A percentile compares a stretch with the other conserved stretches of the same genome.
phyloP scores from a whole-genome alignment of 2,888 invertebrate genomes.

The Sesamia inferens region DNA sequence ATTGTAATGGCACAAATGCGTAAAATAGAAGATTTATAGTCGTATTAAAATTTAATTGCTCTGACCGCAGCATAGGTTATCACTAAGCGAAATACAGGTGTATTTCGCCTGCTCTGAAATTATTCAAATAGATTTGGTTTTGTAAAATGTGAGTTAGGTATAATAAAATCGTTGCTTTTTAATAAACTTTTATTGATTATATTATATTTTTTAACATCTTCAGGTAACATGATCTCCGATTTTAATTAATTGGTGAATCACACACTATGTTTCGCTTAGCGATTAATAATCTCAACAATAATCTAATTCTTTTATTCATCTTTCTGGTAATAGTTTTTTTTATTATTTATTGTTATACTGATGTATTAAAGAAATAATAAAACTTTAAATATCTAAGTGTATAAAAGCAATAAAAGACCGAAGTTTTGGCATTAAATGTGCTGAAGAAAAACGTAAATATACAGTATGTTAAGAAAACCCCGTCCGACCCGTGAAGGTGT shows the following conservation, averaged over 20 bases:
- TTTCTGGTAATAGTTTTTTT: constrained; percentile 10
- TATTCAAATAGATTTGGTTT: too few relatives aligned
- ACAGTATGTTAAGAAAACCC: too few relatives aligned
- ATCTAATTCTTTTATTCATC: not conserved
- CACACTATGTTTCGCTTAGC: too few relatives aligned
- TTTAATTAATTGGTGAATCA: too few relatives aligned
- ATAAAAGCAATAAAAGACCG: not conserved
- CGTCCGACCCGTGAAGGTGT: too few relatives aligned
- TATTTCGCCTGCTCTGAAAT: constrained; percentile 1
- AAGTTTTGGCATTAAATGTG: not conserved
- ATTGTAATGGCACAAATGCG: not conserved
- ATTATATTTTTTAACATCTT: too few relatives aligned
- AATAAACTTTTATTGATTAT: too few relatives aligned
- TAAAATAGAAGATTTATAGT: constrained; percentile 1
- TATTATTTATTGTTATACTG: not conserved
- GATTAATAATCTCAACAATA: too few relatives aligned
- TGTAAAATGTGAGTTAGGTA: too few relatives aligned
- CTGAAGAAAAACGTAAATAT: not conserved
- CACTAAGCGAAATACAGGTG: constrained; percentile 13
- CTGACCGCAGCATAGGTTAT: constrained; percentile 34
- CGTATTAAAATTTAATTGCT: constrained; percentile 13
- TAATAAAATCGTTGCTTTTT: too few relatives aligned
- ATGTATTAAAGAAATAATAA: not conserved
- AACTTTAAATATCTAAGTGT: not conserved
- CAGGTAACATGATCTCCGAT: too few relatives aligned